Percentiles rank a stretch among this genome's conserved stretches.
phyloP scores from a whole-genome alignment of 2,113 vertebrate species.

The Varanus salvator region DNA sequence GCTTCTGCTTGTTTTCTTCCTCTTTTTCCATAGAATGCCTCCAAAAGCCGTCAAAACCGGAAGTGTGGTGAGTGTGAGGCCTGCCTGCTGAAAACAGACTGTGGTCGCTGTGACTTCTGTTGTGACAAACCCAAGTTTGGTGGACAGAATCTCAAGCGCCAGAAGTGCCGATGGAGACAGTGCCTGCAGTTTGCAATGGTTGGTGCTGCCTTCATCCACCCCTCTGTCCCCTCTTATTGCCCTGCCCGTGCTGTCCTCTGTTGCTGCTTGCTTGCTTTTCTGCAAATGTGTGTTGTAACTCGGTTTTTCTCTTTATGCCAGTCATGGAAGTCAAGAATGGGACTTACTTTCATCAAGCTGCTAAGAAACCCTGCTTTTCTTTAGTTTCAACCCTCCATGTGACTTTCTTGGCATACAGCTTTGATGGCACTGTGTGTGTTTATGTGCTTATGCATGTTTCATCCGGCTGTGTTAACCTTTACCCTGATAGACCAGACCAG shows the following conservation, averaged over 20 bases:
- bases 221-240: background rate
- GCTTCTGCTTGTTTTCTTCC: background rate
- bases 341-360: background rate
- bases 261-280: conserved; percentile 14
- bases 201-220: conserved; percentile 35
- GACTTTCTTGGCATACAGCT: background rate
- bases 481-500: background rate
- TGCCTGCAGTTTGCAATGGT: conserved; percentile 90
- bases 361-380: background rate
- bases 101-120: conserved; percentile 90
- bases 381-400: background rate
- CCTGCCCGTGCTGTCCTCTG: background rate
- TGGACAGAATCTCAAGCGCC: conserved; percentile 90
- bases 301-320: background rate
- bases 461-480: background rate
- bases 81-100: conserved; percentile 85
- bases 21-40: conserved; percentile 46
- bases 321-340: no score
- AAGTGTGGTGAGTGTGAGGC: conserved; percentile 87
- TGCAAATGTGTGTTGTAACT: background rate
- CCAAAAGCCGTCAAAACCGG: conserved; percentile 76
- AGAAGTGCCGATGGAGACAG: conserved; percentile 89
- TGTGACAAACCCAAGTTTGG: conserved; percentile 91
- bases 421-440: background rate
- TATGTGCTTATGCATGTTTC: background rate